Percentiles rank a stretch among this genome's conserved stretches.
These are phyloP conservation scores for Petromus typicus DNA, from an alignment of 2,113 vertebrate genomes.

Conservation along the genomic window DNA sequence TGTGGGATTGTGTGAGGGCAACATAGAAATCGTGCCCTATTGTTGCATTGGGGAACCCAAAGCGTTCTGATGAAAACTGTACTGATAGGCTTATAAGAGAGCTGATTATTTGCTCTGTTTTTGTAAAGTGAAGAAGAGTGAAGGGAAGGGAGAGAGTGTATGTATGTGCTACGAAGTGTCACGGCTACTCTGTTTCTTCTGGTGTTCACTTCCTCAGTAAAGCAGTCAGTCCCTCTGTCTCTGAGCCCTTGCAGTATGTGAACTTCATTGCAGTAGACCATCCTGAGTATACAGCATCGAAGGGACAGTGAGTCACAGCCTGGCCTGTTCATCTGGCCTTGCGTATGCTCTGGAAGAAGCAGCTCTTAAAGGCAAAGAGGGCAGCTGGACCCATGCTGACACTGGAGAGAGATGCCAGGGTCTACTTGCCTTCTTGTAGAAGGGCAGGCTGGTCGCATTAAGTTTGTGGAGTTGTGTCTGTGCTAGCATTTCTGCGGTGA, in stretches of 20 bases:
- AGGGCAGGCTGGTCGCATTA: not conserved
- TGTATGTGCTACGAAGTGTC: not conserved
- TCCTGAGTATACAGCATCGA: not conserved
- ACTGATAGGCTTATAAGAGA: not conserved
- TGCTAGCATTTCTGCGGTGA: too few relatives aligned
- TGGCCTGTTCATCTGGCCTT: too few relatives aligned
- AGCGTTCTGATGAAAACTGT: not conserved
- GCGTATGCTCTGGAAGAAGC: not conserved
- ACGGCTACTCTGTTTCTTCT: not conserved
- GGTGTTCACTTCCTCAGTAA: not conserved
- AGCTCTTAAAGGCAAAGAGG: not conserved
- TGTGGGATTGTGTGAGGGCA: not conserved
- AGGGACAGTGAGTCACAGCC: not conserved
- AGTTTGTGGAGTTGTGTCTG: not conserved
- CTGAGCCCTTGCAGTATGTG: not conserved
- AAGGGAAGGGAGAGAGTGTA: not conserved
- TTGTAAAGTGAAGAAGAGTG: not conserved
- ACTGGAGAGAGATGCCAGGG: not conserved
- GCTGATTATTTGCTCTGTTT: not conserved
- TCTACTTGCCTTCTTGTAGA: not conserved
- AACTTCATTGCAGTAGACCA: not conserved
- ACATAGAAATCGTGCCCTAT: not conserved
- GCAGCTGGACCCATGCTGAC: not conserved
- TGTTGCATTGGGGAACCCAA: not conserved
- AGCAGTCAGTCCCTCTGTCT: not conserved